These are phyloP conservation scores for Epinephelus fuscoguttatus DNA, from an alignment of 2,113 vertebrate species.

Conservation along the genomic window DNA sequence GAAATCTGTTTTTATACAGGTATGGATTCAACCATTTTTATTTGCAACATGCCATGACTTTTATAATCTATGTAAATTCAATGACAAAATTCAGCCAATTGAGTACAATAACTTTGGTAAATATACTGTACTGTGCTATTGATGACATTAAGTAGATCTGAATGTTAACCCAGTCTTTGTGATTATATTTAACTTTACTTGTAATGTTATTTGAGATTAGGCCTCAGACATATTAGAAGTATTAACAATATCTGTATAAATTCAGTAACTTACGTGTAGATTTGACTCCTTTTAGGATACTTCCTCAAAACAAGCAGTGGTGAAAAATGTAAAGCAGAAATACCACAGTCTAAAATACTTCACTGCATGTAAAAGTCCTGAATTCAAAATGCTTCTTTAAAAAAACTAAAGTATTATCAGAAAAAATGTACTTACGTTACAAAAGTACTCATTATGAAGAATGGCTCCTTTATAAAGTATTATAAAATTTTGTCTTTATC, in stretches of 20 bases:
- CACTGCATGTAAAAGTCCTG: too few species aligned
- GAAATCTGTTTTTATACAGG: neutral
- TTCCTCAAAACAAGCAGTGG: too few species aligned
- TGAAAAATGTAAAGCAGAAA: too few species aligned
- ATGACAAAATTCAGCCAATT: too few species aligned
- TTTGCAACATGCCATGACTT: neutral
- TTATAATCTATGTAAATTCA: neutral
- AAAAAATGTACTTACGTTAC: too few species aligned
- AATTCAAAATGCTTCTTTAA: too few species aligned
- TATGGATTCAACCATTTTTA: neutral
- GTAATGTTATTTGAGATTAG: neutral
- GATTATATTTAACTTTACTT: neutral
- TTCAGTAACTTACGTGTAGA: neutral
- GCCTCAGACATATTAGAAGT: neutral
- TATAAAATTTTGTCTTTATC: too few species aligned
- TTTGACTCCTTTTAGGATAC: neutral
- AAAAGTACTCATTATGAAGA: too few species aligned
- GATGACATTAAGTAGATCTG: neutral
- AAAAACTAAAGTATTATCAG: too few species aligned
- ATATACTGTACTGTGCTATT: neutral
- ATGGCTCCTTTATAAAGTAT: too few species aligned
- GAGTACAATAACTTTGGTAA: neutral
- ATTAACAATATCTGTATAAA: neutral
- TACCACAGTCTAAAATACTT: too few species aligned
- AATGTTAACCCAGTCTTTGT: neutral